Percentiles rank a stretch among this genome's conserved stretches.
phyloP scores from a whole-genome alignment of 1,140 invertebrate genomes.

The Gerris buenoi region DNA sequence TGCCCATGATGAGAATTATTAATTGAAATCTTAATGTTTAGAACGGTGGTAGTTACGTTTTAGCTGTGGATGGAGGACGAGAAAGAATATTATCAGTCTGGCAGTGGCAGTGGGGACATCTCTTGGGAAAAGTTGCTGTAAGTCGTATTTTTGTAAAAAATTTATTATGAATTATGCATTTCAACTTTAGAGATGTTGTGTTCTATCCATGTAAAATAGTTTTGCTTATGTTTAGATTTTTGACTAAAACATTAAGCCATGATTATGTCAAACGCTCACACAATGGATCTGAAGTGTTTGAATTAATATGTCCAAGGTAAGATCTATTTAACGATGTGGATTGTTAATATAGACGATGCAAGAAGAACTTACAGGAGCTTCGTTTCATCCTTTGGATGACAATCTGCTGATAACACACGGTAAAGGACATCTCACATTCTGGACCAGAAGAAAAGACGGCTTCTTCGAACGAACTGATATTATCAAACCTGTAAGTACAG shows the following conservation, averaged over 20 bases:
- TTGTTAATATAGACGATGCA: conserved; percentile 67
- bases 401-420: conserved; percentile 86
- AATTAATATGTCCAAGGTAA: no score
- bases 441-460: conserved; percentile 75
- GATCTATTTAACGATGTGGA: no score
- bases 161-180: no score
- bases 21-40: conserved; percentile 26
- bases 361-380: conserved; percentile 74
- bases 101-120: conserved; percentile 80
- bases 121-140: conserved; percentile 75
- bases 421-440: conserved; percentile 81
- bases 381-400: conserved; percentile 84
- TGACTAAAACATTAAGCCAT: no score
- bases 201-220: no score
- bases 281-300: no score
- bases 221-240: no score
- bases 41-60: conserved; percentile 75
- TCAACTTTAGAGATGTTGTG: no score
- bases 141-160: conserved; percentile 28
- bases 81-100: conserved; percentile 75
- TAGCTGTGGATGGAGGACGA: conserved; percentile 67
- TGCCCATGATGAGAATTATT: neutral
- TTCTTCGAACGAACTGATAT: conserved; percentile 78
- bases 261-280: no score
- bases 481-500: conserved; percentile 57